Evolutionary conservation across 2,888 invertebrate genomes (phyloP).

Genomic region (Drosophila monieri): DNA sequence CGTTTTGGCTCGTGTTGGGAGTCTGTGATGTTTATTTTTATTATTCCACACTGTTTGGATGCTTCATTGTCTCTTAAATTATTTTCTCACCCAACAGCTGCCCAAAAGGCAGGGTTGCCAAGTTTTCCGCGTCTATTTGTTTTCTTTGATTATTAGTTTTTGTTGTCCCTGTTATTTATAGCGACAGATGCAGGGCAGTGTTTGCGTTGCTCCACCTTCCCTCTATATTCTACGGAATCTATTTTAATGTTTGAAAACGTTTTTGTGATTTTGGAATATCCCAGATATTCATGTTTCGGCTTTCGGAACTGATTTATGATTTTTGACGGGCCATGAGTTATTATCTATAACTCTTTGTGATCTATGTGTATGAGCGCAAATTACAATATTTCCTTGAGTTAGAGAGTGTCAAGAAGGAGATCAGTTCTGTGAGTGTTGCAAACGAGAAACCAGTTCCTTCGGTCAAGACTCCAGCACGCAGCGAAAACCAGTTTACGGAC

Average conservation of each 20-base stretch:
- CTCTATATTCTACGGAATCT: slow-evolving; percentile 27
- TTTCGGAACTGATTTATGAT: slow-evolving; percentile 24
- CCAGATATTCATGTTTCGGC: slow-evolving; percentile 6
- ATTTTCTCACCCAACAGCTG: slow-evolving; percentile 50
- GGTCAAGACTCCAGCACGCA: slow-evolving; percentile 4
- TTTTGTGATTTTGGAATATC: slow-evolving; percentile 45
- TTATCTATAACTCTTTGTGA: slow-evolving; percentile 4
- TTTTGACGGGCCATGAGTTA: slow-evolving; percentile 12
- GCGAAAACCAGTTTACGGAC: slow-evolving; percentile 18
- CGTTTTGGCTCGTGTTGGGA: slow-evolving; percentile 49
- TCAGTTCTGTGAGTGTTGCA: neutral
- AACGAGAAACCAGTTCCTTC: slow-evolving; percentile 17
- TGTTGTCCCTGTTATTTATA: slow-evolving; percentile 61
- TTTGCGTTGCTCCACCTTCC: slow-evolving; percentile 33
- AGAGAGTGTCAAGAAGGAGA: slow-evolving; percentile 8
- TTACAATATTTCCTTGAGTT: slow-evolving; percentile 3
- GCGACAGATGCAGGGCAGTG: slow-evolving; percentile 74
- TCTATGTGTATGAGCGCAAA: slow-evolving; percentile 2
- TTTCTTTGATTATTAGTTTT: slow-evolving; percentile 67
- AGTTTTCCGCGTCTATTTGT: slow-evolving; percentile 38
- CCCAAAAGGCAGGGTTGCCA: slow-evolving; percentile 64
- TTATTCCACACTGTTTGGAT: slow-evolving; percentile 36
- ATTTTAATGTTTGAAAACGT: slow-evolving; percentile 59
- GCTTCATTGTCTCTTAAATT: slow-evolving; percentile 62
- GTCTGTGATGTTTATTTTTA: slow-evolving; percentile 54